Evolutionary conservation across 2,888 invertebrate genomes (phyloP).

Genomic region (Linyphia triangularis): DNA sequence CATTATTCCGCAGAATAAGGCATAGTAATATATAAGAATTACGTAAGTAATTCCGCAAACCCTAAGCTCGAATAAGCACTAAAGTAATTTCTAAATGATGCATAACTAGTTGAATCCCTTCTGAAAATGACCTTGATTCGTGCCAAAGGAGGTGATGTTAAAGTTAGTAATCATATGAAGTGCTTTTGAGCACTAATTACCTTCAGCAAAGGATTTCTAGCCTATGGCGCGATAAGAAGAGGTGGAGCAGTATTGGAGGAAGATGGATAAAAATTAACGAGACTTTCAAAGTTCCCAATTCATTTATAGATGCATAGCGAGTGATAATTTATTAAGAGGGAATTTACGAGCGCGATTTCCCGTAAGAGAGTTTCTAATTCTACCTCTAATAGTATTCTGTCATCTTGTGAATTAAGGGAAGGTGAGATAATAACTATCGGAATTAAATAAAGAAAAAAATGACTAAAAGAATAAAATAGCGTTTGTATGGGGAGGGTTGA

Average conservation of each 20-base stretch:
- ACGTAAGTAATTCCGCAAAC: neutral
- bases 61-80: neutral
- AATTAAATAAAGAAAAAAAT: no score
- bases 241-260: neutral
- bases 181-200: constrained; percentile 15
- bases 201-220: neutral
- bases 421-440: no score
- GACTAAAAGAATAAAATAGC: no score
- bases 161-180: constrained; percentile 1
- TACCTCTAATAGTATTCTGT: no score
- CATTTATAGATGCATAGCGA: neutral
- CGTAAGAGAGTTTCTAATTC: no score
- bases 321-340: neutral
- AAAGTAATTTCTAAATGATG: neutral
- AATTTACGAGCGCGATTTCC: neutral
- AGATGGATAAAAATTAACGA: constrained; percentile 9
- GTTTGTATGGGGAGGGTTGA: no score
- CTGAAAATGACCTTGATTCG: neutral
- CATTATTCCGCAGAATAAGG: no score
- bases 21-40: no score
- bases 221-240: neutral
- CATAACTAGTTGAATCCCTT: neutral
- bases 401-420: no score
- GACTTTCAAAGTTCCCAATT: constrained; percentile 1
- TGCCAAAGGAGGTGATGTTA: neutral